A percentile compares a stretch with the other conserved stretches of the same genome.
Conservation (phyloP, 2,797 vertebrate species). For the Picus viridis region DNA sequence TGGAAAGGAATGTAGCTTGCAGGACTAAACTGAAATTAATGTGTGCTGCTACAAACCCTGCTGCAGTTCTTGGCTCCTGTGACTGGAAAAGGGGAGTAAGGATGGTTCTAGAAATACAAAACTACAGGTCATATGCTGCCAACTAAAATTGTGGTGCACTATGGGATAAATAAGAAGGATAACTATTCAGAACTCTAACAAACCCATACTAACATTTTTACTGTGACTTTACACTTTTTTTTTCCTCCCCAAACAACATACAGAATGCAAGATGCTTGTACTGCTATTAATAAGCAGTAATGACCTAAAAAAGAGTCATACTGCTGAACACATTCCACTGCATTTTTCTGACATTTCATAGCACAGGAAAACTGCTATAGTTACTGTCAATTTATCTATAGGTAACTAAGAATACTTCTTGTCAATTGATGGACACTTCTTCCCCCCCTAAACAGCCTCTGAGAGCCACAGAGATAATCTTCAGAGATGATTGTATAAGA, state of each 20-base stretch:
- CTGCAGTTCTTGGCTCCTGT: slow-evolving; percentile 36
- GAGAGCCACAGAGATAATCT: background rate
- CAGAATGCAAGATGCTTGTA: background rate
- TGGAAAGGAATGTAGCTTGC: slow-evolving; percentile 57
- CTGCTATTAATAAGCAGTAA: background rate
- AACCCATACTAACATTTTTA: background rate
- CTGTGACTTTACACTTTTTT: background rate
- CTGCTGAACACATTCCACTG: background rate
- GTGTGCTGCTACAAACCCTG: slow-evolving; percentile 23
- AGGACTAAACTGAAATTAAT: slow-evolving; percentile 62
- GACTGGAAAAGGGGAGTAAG: slow-evolving; percentile 56
- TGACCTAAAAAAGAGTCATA: background rate
- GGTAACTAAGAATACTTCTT: background rate
- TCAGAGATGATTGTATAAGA: background rate
- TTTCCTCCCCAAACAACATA: background rate
- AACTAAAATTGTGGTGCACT: background rate
- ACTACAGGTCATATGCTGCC: background rate
- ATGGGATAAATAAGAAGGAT: slow-evolving; percentile 6
- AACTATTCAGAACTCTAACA: background rate
- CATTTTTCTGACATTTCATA: background rate
- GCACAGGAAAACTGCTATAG: background rate
- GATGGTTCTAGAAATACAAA: slow-evolving; percentile 55
- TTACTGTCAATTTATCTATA: background rate
- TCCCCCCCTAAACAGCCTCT: background rate
- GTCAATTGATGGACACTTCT: background rate